Conservation (phyloP, 2,113 vertebrate species). For the Neolamprologus variostigma region DNA sequence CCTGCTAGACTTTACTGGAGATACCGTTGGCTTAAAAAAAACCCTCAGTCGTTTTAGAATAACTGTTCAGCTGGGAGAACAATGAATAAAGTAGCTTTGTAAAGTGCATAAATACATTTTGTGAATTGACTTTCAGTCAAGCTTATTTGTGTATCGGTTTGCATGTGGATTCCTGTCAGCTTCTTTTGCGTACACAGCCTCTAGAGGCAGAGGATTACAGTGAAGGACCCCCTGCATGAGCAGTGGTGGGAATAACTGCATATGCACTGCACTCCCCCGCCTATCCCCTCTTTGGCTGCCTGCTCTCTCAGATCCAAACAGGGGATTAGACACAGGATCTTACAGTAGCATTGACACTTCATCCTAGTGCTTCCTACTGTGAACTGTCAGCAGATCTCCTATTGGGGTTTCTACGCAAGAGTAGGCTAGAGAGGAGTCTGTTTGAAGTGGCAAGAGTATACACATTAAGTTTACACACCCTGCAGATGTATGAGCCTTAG, state of each 20-base stretch:
- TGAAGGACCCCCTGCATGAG: constrained; percentile 54
- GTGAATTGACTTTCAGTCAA: background rate
- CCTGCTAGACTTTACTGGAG: background rate
- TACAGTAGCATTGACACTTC: constrained; percentile 42
- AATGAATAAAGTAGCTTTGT: constrained; percentile 8
- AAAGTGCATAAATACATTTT: constrained; percentile 13
- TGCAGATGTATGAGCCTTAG: background rate
- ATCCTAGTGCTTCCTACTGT: constrained; percentile 34
- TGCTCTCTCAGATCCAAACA: constrained; percentile 30
- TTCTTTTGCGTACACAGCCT: constrained; percentile 7
- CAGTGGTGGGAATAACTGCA: constrained; percentile 54
- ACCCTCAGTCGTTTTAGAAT: fast-evolving
- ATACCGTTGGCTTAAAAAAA: background rate
- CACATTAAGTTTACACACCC: background rate
- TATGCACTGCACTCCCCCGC: constrained; percentile 45
- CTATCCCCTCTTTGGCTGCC: constrained; percentile 24
- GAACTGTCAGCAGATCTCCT: constrained; percentile 49
- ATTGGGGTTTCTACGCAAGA: constrained; percentile 16
- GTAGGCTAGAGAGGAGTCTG: constrained; percentile 3
- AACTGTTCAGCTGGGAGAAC: background rate
- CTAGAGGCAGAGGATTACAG: constrained; percentile 51
- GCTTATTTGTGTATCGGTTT: background rate
- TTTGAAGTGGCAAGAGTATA: background rate
- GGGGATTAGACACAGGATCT: constrained; percentile 53
- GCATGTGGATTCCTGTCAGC: constrained; percentile 30